Percentiles rank a stretch among this genome's conserved stretches.
Evolutionary conservation across 2,113 vertebrate species (phyloP).

Genomic region (Azemiops feae): DNA sequence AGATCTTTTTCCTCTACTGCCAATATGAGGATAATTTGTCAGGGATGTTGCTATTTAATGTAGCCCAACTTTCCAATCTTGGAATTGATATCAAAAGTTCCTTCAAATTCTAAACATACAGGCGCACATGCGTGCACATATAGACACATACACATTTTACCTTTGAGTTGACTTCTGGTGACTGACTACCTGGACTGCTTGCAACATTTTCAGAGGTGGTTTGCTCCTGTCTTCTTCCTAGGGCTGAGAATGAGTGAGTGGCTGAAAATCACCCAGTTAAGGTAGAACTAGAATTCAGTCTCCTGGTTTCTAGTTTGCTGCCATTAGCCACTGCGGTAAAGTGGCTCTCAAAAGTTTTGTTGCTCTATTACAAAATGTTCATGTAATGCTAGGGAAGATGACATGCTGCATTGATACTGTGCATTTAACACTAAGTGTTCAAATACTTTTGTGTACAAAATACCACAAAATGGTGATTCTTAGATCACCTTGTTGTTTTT

Average conservation of each 20-base stretch:
- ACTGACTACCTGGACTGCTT: background rate
- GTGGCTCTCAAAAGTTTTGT: background rate
- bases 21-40: background rate
- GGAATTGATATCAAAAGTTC: background rate
- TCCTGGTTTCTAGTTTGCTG: background rate
- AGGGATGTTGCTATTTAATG: background rate
- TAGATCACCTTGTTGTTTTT: background rate
- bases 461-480: background rate
- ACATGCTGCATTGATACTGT: background rate
- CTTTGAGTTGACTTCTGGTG: background rate
- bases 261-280: background rate
- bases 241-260: background rate
- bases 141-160: background rate
- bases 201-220: background rate
- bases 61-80: background rate
- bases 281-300: background rate
- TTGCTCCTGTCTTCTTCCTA: background rate
- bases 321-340: background rate
- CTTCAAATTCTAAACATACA: background rate
- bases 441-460: background rate
- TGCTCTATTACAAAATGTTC: background rate
- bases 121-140: no score
- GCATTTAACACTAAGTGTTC: background rate
- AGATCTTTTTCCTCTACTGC: background rate
- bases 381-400: background rate